Base-by-base conservation (phyloP, 2,113 vertebrate genomes). In the Tricholaema leucomelas region DNA sequence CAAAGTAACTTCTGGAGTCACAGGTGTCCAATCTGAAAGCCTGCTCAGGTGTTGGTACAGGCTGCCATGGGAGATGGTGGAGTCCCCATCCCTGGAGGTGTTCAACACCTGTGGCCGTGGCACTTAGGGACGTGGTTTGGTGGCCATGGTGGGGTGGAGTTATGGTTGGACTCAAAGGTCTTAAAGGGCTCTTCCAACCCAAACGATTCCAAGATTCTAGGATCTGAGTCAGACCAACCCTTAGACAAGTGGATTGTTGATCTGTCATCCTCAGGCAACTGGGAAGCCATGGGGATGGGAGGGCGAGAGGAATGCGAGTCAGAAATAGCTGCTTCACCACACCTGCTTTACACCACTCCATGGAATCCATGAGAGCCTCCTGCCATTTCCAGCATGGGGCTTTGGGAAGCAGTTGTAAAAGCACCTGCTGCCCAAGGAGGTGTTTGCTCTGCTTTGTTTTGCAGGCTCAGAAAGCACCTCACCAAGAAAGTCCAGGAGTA, bases 401-500 rank as follows among this genome's bases (percentile, higher is more conserved):
- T 87, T 76, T 61, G n/a, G n/a, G 20, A 92, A 88, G 64, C 48
- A 27, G 50, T 84, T 48, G 54, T 24, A 7, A 69, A 78, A 67
- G 28, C 19, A 66, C 59, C 23, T 66, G 52, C 56, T 73, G 31
- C 40, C 5, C 59, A 36, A 21, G 27, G 17, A 76, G 6, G 11
- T 54, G 64, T 4, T 58, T 63, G 3, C 35, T 8, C 38, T 38
- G 30, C 63, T 30, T 33, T 74, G 16, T n/a, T 94, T 55, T 81
- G 31, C 35, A 79, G 59, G 73, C 21, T 92, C 54, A 65, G 61
- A 95, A 92, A 86, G 55, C 31, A 77, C 20, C 55, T 81, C 0
- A 0, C 3, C 4, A 81, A 65, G 36, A 78, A 92, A 69, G 36
- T 8, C 16, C 67, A 16, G 0, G 0, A 79, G 6, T n/a, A 76